Evolutionary conservation across 2,888 invertebrate species (phyloP).

Genomic region (Agonopterix alstromeriana): DNA sequence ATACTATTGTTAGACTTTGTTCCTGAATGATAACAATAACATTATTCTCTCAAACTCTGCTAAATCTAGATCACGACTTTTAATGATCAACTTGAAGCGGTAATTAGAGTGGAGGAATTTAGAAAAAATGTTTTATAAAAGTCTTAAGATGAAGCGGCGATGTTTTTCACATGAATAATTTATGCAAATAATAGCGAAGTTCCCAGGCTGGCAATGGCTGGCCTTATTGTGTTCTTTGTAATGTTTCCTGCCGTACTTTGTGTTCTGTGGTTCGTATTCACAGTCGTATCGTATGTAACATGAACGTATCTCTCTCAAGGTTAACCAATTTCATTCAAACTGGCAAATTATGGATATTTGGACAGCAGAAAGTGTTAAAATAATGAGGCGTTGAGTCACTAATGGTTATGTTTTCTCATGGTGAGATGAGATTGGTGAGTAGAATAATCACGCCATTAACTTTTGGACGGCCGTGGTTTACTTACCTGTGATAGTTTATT

Average conservation of each 20-base stretch:
- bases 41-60: conserved; percentile 26
- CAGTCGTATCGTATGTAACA: background rate
- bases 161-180: conserved; percentile 39
- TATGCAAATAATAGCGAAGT: conserved; percentile 24
- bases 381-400: conserved; percentile 26
- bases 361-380: conserved; percentile 10
- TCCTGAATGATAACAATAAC: conserved; percentile 32
- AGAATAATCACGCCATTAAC: conserved; percentile 18
- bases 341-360: background rate
- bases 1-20: conserved; percentile 32
- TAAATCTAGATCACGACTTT: conserved; percentile 34
- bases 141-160: conserved; percentile 23
- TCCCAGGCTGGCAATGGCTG: conserved; percentile 28
- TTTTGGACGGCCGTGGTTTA: conserved; percentile 27
- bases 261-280: background rate
- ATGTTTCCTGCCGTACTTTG: conserved; percentile 26
- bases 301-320: conserved; percentile 2
- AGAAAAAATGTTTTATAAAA: conserved; percentile 24
- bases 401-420: conserved; percentile 27
- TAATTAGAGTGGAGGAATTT: conserved; percentile 35
- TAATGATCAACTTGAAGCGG: conserved; percentile 22
- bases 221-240: conserved; percentile 24
- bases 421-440: conserved; percentile 9
- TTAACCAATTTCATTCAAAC: background rate
- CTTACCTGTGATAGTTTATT: conserved; percentile 28